phyloP scores from a whole-genome alignment of 2,888 invertebrate genomes.

The Troides helena region DNA sequence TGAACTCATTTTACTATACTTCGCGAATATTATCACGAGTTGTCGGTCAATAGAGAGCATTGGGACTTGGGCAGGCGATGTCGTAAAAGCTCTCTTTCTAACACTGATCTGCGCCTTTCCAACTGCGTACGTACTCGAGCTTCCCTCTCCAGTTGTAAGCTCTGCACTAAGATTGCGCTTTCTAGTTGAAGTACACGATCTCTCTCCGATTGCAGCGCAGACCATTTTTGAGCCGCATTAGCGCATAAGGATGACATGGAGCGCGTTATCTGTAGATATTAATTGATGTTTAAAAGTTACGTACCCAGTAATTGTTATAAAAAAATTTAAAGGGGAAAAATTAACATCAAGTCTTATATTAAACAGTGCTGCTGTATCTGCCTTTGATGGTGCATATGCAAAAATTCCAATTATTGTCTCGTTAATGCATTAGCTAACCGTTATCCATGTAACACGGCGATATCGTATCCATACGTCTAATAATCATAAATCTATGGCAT shows the following conservation, averaged over 20 bases:
- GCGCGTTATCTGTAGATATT: constrained; percentile 49
- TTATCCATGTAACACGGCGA: too few species aligned
- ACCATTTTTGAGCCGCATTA: constrained; percentile 64
- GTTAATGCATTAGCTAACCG: too few species aligned
- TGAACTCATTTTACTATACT: not conserved
- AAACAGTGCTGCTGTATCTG: too few species aligned
- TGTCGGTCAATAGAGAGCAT: constrained; percentile 37
- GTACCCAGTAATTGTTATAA: too few species aligned
- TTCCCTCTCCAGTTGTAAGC: constrained; percentile 63
- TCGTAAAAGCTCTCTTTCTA: constrained; percentile 60
- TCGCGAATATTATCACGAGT: constrained; percentile 36
- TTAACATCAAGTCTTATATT: too few species aligned
- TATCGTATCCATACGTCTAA: too few species aligned
- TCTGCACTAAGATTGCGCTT: constrained; percentile 64
- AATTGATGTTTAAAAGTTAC: not conserved
- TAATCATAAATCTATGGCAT: too few species aligned
- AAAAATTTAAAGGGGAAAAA: too few species aligned
- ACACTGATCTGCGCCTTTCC: constrained; percentile 57
- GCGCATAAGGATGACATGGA: constrained; percentile 61
- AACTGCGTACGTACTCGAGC: constrained; percentile 65
- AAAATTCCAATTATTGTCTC: too few species aligned
- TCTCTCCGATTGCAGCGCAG: constrained; percentile 62
- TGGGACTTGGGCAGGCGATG: constrained; percentile 39
- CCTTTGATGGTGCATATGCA: too few species aligned
- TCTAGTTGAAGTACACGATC: constrained; percentile 65